Conservation (phyloP, 2,888 invertebrate species). For the Ariolimax columbianus region DNA sequence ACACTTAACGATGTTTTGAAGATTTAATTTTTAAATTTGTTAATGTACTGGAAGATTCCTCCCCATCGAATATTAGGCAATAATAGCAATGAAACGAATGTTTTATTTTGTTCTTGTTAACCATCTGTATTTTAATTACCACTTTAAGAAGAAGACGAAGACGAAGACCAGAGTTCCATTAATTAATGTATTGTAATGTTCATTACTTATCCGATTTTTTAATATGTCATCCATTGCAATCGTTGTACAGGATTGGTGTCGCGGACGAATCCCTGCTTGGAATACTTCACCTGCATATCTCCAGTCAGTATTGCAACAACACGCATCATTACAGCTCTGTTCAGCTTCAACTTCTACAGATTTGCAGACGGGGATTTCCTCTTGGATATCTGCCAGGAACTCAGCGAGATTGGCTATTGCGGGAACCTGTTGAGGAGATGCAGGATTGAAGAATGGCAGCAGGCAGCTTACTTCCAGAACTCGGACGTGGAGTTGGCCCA, state of each 20-base stretch:
- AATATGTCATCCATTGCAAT: background rate
- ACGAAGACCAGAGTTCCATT: too few species aligned
- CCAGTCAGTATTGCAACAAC: background rate
- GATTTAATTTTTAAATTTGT: too few species aligned
- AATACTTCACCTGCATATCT: background rate
- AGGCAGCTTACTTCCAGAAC: conserved; percentile 5
- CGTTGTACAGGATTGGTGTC: background rate
- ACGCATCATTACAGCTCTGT: background rate
- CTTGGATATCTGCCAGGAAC: background rate
- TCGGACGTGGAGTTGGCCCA: background rate
- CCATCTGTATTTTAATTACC: too few species aligned
- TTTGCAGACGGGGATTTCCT: background rate
- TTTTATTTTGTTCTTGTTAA: too few species aligned
- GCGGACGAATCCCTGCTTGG: background rate
- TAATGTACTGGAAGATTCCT: too few species aligned
- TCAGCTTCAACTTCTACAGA: conserved; percentile 23
- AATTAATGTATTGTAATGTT: too few species aligned
- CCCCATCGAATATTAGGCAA: too few species aligned
- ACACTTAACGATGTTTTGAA: too few species aligned
- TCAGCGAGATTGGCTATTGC: background rate
- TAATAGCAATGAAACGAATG: too few species aligned
- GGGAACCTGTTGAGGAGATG: background rate
- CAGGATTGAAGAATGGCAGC: background rate
- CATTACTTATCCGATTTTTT: background rate
- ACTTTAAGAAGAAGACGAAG: too few species aligned